Conservation (phyloP, 1,140 invertebrate genomes). For the Elysia chlorotica region DNA sequence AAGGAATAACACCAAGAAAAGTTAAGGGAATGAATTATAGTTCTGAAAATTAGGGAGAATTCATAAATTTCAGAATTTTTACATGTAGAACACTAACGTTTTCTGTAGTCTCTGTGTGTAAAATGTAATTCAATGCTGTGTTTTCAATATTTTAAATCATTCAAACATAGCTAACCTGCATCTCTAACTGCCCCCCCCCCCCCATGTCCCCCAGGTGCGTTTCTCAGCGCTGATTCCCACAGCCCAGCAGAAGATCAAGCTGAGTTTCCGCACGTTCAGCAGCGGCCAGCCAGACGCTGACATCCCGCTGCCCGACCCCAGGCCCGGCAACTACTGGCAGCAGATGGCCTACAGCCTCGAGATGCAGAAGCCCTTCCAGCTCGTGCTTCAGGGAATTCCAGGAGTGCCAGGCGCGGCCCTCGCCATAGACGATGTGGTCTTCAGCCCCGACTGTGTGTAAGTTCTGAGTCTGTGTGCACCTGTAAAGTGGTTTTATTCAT, state of each 20-base stretch:
- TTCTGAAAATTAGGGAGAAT: too few relatives aligned
- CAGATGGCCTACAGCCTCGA: slow-evolving; percentile 23
- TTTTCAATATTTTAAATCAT: too few relatives aligned
- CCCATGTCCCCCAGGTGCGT: too few relatives aligned
- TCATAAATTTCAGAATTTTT: too few relatives aligned
- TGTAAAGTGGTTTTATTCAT: too few relatives aligned
- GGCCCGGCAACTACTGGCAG: slow-evolving; percentile 49
- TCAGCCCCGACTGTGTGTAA: slow-evolving; percentile 8
- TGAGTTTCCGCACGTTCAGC: slow-evolving; percentile 41
- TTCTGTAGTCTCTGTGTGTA: slow-evolving; percentile 34
- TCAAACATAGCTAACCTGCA: too few relatives aligned
- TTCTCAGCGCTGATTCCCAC: slow-evolving; percentile 50
- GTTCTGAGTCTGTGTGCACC: too few relatives aligned
- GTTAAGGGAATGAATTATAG: too few relatives aligned
- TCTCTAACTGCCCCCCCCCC: too few relatives aligned
- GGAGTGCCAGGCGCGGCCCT: slow-evolving; percentile 46
- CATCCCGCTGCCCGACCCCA: slow-evolving; percentile 22
- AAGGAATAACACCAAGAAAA: too few relatives aligned
- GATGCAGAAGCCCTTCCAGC: slow-evolving; percentile 38
- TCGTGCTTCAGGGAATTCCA: slow-evolving; percentile 46
- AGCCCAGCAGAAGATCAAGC: slow-evolving; percentile 39
- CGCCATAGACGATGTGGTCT: slow-evolving; percentile 61
- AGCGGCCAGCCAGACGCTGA: slow-evolving; percentile 41
- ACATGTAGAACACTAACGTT: too few relatives aligned
- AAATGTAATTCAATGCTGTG: slow-evolving; percentile 27